Evolutionary conservation across 2,797 vertebrate genomes (phyloP).

Genomic region (Acipenser ruthenus): DNA sequence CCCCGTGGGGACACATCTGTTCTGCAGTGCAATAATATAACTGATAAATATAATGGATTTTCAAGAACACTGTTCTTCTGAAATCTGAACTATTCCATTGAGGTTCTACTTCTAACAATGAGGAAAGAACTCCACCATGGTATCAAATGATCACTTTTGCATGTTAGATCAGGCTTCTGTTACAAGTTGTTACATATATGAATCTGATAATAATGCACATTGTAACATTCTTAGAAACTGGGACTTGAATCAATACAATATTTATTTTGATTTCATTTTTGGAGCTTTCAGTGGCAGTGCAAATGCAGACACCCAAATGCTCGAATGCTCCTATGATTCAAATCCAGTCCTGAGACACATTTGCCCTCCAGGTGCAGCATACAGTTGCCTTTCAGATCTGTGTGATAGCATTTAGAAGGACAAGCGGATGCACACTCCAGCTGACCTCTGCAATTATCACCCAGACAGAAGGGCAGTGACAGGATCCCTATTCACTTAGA

Average conservation of each 20-base stretch:
- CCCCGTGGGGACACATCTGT: constrained; percentile 58
- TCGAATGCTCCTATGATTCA: background rate
- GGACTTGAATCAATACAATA: no score
- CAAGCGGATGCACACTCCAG: constrained; percentile 31
- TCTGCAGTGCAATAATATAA: constrained; percentile 44
- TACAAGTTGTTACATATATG: no score
- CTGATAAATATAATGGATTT: constrained; percentile 19
- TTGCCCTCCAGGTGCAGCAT: constrained; percentile 8
- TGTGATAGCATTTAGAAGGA: constrained; percentile 36
- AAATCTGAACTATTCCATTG: background rate
- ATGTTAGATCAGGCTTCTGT: no score
- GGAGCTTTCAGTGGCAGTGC: no score
- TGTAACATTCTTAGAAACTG: no score
- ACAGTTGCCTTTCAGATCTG: constrained; percentile 31
- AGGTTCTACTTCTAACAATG: no score
- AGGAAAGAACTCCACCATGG: no score
- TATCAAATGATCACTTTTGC: no score
- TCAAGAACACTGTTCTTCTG: background rate
- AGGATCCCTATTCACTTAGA: constrained; percentile 28
- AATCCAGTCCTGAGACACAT: background rate
- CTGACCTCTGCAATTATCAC: constrained; percentile 41
- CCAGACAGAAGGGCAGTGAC: constrained; percentile 32
- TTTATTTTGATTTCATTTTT: no score
- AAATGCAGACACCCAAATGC: no score
- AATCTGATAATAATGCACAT: no score